Conservation (phyloP, 2,113 vertebrate genomes). For the Eidolon helvum region DNA sequence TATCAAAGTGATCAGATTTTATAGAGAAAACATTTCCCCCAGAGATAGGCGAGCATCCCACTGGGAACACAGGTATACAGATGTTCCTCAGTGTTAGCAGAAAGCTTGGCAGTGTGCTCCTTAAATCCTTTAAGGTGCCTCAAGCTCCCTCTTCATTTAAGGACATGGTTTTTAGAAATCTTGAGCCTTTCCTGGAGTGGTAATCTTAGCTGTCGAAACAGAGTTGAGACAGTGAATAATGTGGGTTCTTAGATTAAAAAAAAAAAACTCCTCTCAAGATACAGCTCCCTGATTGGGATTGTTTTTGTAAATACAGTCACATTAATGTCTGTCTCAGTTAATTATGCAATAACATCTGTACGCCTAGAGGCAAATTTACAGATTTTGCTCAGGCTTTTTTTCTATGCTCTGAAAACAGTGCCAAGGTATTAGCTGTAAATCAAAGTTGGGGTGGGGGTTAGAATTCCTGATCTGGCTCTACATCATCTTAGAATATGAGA, state of each 20-base stretch:
- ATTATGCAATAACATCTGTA: slow-evolving; percentile 77
- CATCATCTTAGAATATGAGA: background rate
- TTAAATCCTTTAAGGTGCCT: background rate
- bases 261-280: slow-evolving; percentile 28
- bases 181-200: background rate
- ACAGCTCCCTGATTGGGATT: slow-evolving; percentile 62
- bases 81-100: background rate
- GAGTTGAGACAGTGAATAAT: slow-evolving; percentile 29
- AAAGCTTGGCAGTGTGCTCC: background rate
- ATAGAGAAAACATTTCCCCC: background rate
- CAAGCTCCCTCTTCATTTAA: background rate
- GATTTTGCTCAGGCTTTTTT: slow-evolving; percentile 40
- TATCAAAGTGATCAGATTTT: background rate
- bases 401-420: slow-evolving; percentile 36
- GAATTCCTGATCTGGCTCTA: background rate
- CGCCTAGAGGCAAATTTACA: slow-evolving; percentile 65
- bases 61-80: background rate
- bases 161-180: background rate
- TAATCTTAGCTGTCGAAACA: slow-evolving; percentile 29
- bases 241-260: background rate
- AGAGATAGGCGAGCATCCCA: background rate
- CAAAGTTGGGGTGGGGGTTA: background rate
- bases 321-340: slow-evolving; percentile 70
- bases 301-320: slow-evolving; percentile 66
- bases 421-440: slow-evolving; percentile 33